Evolutionary conservation across 92 coral and sea anemone genomes (phyloP), one percentile per base, ranked within the genome.

Genomic region (Parazoanthus darwini): DNA sequence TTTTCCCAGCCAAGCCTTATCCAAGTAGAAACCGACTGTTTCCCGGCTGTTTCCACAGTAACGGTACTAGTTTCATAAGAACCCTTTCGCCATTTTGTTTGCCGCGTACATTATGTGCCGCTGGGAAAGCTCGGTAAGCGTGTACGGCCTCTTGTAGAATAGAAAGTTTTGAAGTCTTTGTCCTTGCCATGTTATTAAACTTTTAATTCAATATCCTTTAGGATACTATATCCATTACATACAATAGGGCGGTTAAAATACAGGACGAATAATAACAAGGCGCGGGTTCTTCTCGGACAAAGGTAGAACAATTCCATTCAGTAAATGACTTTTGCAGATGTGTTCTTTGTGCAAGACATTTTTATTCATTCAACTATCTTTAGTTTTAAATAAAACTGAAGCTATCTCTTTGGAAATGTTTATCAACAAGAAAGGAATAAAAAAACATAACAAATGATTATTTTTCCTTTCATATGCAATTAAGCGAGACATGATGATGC

Each of bases 221-320:
- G 35, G 51, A 72, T 37, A 29, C 38, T 35, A 72, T 72, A 29
- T 72, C 5, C 46, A 6, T 37, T 18, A 23, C n/a, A 63, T 22
- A 63, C 70, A 74, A 74, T 37, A 37, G 50, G 79, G 79, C 79
- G 50, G 79, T 50, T 15, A 37, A 36, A 74, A 37, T 33, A 74
- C 22, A 13, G 36, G 26, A 35, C 14, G 33, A 29, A 44, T 44
- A 26, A 74, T 2, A 37, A 74, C 39, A 36, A 5, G 44, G 37
- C 20, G 37, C 20, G 44, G 25, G 20, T 48, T 74, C n/a, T 36
- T 74, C 46, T 74, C 23, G 78, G 48, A 74, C 78, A 74, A 74
- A 74, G 20, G 78, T 16, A 14, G 23, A 35, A 33, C 43, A 35
- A 74, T 29, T 7, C 6, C 46, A 74, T 74, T 74, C 44, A 35